A percentile compares a stretch with the other conserved stretches of the same genome.
Conservation (phyloP, 2,888 invertebrate genomes). For the Acleris laterana region DNA sequence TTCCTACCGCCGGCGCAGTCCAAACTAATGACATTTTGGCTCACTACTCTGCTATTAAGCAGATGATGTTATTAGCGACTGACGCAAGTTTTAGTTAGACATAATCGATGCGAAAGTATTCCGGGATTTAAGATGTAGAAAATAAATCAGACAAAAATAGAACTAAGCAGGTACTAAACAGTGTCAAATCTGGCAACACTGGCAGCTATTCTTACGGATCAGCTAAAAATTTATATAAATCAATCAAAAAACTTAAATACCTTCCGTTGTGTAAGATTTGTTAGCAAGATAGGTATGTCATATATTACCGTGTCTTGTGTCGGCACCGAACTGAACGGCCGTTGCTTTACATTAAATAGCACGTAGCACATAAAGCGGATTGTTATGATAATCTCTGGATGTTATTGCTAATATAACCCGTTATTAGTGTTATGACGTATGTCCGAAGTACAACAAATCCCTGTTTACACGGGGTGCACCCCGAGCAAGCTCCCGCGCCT, state of each 20-base stretch:
- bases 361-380: constrained; percentile 15
- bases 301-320: not conserved
- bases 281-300: not conserved
- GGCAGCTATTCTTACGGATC: too few relatives aligned
- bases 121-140: not conserved
- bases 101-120: not conserved
- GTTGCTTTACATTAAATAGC: constrained; percentile 13
- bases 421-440: constrained; percentile 33
- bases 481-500: constrained; percentile 53
- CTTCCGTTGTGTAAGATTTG: not conserved
- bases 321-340: not conserved
- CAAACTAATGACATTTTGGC: constrained; percentile 30
- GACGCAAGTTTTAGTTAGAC: not conserved
- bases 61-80: not conserved
- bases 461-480: constrained; percentile 52
- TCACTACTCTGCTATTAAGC: constrained; percentile 10
- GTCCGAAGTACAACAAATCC: constrained; percentile 32
- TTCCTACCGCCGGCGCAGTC: constrained; percentile 2
- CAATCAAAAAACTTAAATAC: not conserved
- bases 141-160: not conserved
- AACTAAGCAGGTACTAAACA: not conserved
- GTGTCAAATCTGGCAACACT: too few relatives aligned
- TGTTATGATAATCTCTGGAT: constrained; percentile 34
- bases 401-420: constrained; percentile 35
- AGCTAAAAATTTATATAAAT: too few relatives aligned